Base-by-base conservation (phyloP, 1,140 invertebrate species). In the Propsilocerus akamusi region DNA sequence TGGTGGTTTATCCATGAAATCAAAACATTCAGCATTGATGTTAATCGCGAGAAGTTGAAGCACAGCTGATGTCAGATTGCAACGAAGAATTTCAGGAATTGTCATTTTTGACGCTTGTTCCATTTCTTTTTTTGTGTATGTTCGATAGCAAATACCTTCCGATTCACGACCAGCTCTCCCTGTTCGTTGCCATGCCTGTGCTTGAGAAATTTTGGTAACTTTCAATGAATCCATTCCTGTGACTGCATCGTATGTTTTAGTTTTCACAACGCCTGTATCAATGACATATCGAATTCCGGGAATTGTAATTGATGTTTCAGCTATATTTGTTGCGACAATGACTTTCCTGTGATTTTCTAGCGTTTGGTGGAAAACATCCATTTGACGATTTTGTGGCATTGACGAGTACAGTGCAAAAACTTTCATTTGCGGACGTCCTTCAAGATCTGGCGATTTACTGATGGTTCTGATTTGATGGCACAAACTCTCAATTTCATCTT, bases 291-390 rank as follows among this genome's bases (percentile, higher is more conserved):
- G 82, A 52, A 99, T 90, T 20, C 90, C 89, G 34, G 75, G 84
- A 58, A 99, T 97, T 0, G 96, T 99, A 2, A 99, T 75, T 5
- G 92, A 96, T 1, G 93, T 95, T 70, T 97, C 96, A 4, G 96
- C 96, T 53, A 99, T 89, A 65, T 99, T 99, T 22, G 96, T 99
- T n/a, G 91, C 80, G 47, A 98, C 68, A 53, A 99, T 81, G 12
- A 99, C 80, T 70, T 97, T 97, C 28, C 95, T 69, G 22, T 72
- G 72, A 49, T 78, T 81, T 11, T 65, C 57, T 11, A 78, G 70
- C 3, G 78, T 72, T 5, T 76, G 69, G 53, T 76, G 69, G 60
- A 93, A 90, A 10, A 83, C 86, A 57, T 81, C 77, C 54, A 88
- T 62, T 67, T 94, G 89, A 56, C 82, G 77, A 20, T 74, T 68